Conservation (phyloP, 2,113 vertebrate species). For the Semicossyphus pulcher region DNA sequence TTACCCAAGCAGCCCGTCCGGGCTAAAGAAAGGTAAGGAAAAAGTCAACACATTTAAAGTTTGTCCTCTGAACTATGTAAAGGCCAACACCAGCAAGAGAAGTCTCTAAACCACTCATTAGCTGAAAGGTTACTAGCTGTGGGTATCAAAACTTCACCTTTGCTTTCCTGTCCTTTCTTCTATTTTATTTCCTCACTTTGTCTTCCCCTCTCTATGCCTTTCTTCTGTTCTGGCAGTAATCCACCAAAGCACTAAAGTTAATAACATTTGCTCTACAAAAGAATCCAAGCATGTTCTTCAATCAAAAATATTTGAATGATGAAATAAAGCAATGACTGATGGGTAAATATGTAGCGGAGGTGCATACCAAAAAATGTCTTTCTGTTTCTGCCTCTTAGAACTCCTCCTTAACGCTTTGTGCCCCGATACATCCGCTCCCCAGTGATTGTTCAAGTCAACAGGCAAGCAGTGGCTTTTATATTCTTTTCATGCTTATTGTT, state of each 20-base stretch:
- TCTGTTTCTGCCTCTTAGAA: slow-evolving; percentile 1
- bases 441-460: neutral
- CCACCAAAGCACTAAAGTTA: slow-evolving; percentile 6
- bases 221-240: slow-evolving; percentile 19
- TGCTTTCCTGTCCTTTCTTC: slow-evolving; percentile 19
- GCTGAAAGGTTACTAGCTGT: slow-evolving; percentile 64
- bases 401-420: neutral
- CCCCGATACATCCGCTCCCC: neutral
- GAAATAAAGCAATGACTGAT: slow-evolving; percentile 11
- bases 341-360: neutral
- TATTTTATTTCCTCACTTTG: slow-evolving; percentile 22
- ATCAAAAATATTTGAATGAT: neutral
- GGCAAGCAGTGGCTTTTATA: neutral
- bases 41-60: slow-evolving; percentile 59
- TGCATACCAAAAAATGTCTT: neutral
- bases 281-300: neutral
- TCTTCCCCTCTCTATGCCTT: neutral
- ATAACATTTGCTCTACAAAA: slow-evolving; percentile 9
- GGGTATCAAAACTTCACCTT: slow-evolving; percentile 55
- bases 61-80: slow-evolving; percentile 57
- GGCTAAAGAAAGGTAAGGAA: slow-evolving; percentile 53
- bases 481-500: too few relatives aligned
- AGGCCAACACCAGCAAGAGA: slow-evolving; percentile 51
- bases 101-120: slow-evolving; percentile 68
- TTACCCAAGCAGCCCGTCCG: slow-evolving; percentile 9